These are phyloP conservation scores for Corythaixoides concolor DNA, from an alignment of 2,113 vertebrate species.

Conservation along the genomic window DNA sequence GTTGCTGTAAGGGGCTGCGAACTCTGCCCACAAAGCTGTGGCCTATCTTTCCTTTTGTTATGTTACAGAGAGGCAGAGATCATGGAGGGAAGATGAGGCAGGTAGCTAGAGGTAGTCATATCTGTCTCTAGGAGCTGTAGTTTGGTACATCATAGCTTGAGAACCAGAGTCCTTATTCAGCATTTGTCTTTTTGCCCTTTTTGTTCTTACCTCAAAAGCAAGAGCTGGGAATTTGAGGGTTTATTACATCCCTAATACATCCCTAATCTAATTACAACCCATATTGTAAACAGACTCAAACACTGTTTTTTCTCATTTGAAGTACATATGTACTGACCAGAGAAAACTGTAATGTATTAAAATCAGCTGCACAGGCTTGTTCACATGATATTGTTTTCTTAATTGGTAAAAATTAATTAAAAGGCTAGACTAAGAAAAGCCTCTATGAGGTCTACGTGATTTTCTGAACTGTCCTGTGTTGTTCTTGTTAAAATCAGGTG, in stretches of 20 bases:
- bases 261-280: background rate
- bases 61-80: background rate
- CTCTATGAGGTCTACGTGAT: background rate
- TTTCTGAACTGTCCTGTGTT: background rate
- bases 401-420: background rate
- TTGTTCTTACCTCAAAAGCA: background rate
- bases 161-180: background rate
- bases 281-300: background rate
- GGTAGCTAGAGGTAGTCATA: background rate
- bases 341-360: background rate
- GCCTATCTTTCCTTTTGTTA: background rate
- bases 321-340: accelerated
- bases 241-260: background rate
- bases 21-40: accelerated
- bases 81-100: background rate
- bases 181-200: background rate
- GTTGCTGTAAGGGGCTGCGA: background rate
- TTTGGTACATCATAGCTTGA: background rate
- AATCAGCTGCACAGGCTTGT: background rate
- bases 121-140: background rate
- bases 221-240: background rate
- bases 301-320: background rate
- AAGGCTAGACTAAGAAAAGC: background rate
- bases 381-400: background rate
- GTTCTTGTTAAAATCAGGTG: background rate